Base-by-base conservation (phyloP, 2,888 invertebrate genomes). In the Phasia obesa region DNA sequence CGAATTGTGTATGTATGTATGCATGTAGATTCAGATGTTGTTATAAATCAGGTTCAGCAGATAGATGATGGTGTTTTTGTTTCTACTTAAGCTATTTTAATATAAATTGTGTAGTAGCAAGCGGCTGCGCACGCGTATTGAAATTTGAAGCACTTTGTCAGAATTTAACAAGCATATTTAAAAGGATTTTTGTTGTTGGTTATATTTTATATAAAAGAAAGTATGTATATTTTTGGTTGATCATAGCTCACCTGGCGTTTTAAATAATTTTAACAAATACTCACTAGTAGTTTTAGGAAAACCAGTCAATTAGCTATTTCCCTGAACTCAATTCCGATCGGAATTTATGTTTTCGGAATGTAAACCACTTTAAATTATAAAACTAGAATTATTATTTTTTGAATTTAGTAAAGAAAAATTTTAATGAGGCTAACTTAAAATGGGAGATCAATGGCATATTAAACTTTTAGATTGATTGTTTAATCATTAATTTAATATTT, bases 91-190 rank as follows among this genome's bases (percentile, higher is more conserved):
- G 11, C 5, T 31, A 9, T 35, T 55, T 25, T 23, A 13, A 35
- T 51, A 57, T 57, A 62, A 55, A 60, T 65, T 65, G 3, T 51
- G 38, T 19, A 19, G 60, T 60, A 64, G 64, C 51, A 75, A 79
- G 42, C 64, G 65, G 65, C 60, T 83, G 49, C 70, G 82, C 82
- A 83, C 79, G 79, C 75, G 64, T 67, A 83, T 71, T 60, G 78
- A 67, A 83, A 83, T 79, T 83, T 79, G 75, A 75, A 71, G 79
- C 82, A 79, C 60, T 78, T 83, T 70, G 70, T 83, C 79, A 70
- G 76, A 21, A 76, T 64, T 57, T 62, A 77, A 81, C 55, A 76
- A 49, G 44, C 71, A 67, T 81, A 64, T 51, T 0, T 23, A 76
- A 47, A 69, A 47, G 49, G 23, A 73, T 73, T 77, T 57, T 49